Base-by-base conservation (phyloP, 1,140 invertebrate species). In the Drosophila melanica region DNA sequence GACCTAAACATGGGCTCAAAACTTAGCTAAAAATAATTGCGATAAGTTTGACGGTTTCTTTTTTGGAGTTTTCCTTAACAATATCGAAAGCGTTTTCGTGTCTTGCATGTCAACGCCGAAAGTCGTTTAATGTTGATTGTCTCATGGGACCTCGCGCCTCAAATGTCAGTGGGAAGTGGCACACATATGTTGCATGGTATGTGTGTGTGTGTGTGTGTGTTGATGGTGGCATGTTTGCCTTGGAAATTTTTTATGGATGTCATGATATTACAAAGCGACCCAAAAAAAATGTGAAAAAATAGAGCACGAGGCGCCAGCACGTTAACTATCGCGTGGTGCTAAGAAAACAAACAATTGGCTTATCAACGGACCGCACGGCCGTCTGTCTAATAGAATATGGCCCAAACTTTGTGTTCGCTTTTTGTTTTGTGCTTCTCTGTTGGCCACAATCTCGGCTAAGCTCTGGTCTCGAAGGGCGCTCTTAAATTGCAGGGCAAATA, bases 261-360 rank as follows among this genome's bases (percentile, higher is more conserved):
- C 64, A 67, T 59, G 55, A 66, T 66, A 66, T 58, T 50, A 58
- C 30, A 14, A 27, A 37, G 11, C 45, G 33, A 58, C 51, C 51
- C 50, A 48, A 4, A 11, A 48, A 12, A 10, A 54, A 47, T 9
- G 37, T 50, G 63, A 42, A 16, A 23, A 51, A 33, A 33, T 44
- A 23, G 35, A 51, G 8, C 47, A 45, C n/a, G 12, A 53, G 39
- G 54, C 48, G 30, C 12, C 50, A 51, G 33, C 50, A 67, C 69
- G 64, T 59, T 73, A 68, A 68, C 64, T 42, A 47, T 73, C 64
- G 70, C 55, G 70, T 73, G 70, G 64, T 20, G 55, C 35, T 33
- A 60, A 54, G 53, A 67, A 68, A 73, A 73, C 64, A 73, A 73
- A 73, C 70, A 73, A 60, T 72, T 73, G 70, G 64, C 55, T 73